Percentiles rank a stretch among this genome's conserved stretches.
phyloP scores from a whole-genome alignment of 2,888 invertebrate genomes.

The Hirtodrosophila trivittata region DNA sequence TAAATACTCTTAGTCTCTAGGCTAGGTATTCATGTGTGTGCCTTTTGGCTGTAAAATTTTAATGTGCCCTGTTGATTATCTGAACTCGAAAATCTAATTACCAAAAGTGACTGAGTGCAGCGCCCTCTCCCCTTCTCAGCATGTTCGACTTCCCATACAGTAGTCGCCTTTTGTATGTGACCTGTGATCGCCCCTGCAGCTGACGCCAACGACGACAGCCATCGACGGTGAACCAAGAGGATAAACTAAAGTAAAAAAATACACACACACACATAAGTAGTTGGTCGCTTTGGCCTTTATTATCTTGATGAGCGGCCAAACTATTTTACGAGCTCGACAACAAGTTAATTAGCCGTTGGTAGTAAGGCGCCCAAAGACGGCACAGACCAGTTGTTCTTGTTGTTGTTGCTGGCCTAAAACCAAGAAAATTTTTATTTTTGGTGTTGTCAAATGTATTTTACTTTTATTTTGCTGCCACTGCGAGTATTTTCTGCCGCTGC shows the following conservation, averaged over 20 bases:
- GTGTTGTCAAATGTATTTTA: conserved; percentile 69
- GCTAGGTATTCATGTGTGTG: conserved; percentile 21
- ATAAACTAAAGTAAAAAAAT: conserved; percentile 25
- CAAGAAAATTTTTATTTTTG: conserved; percentile 38
- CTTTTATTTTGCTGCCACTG: conserved; percentile 18
- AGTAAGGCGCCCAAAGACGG: conserved; percentile 58
- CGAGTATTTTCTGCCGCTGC: background rate
- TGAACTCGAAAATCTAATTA: conserved; percentile 76
- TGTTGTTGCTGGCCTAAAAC: conserved; percentile 51
- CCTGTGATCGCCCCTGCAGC: conserved; percentile 47
- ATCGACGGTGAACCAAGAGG: conserved; percentile 27
- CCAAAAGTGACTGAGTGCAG: conserved; percentile 70
- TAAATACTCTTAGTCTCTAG: conserved; percentile 56
- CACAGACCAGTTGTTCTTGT: conserved; percentile 27
- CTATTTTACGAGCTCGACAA: conserved; percentile 78
- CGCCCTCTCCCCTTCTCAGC: conserved; percentile 11
- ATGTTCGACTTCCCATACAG: background rate
- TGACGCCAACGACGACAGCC: conserved; percentile 33
- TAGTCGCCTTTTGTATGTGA: conserved; percentile 17
- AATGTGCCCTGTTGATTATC: conserved; percentile 75
- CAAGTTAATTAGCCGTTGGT: conserved; percentile 76
- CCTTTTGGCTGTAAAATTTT: conserved; percentile 73
- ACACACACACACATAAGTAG: conserved; percentile 44
- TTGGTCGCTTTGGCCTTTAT: conserved; percentile 56
- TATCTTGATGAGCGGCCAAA: conserved; percentile 75